Evolutionary conservation across 2,797 vertebrate species (phyloP).

Genomic region (Pangasius djambal): DNA sequence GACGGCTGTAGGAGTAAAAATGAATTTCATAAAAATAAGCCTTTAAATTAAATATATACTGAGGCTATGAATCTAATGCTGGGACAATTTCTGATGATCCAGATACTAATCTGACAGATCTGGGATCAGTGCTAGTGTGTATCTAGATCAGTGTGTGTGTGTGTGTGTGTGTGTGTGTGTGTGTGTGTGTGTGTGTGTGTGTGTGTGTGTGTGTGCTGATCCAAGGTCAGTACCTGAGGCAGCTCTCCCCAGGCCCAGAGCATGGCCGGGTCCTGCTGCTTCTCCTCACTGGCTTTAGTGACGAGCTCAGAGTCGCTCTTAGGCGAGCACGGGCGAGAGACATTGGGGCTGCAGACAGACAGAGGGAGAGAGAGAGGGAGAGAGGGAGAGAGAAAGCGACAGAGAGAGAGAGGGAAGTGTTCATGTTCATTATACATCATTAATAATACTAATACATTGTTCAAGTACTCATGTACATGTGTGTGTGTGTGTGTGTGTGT

Average conservation of each 20-base stretch:
- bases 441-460: not conserved
- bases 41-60: not conserved
- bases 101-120: not conserved
- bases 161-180: not conserved
- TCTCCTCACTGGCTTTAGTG: slow-evolving; percentile 73
- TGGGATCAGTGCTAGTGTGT: not conserved
- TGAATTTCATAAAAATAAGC: no score
- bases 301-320: slow-evolving; percentile 94
- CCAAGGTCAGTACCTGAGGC: slow-evolving; percentile 87
- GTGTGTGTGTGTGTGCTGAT: slow-evolving; percentile 6
- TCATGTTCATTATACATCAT: not conserved
- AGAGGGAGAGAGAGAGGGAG: slow-evolving; percentile 5
- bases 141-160: not conserved
- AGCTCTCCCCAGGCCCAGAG: slow-evolving; percentile 96
- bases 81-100: not conserved
- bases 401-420: not conserved
- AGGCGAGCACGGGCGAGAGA: slow-evolving; percentile 78
- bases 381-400: not conserved
- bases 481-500: slow-evolving; percentile 25
- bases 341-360: slow-evolving; percentile 41
- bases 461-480: not conserved
- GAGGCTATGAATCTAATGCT: not conserved
- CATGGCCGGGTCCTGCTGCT: slow-evolving; percentile 84
- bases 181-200: not conserved
- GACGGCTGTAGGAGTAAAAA: slow-evolving; percentile 64